Percentiles rank a stretch among this genome's conserved stretches.
Conservation (phyloP, 2,888 invertebrate genomes). For the Philopedon plagiatum region DNA sequence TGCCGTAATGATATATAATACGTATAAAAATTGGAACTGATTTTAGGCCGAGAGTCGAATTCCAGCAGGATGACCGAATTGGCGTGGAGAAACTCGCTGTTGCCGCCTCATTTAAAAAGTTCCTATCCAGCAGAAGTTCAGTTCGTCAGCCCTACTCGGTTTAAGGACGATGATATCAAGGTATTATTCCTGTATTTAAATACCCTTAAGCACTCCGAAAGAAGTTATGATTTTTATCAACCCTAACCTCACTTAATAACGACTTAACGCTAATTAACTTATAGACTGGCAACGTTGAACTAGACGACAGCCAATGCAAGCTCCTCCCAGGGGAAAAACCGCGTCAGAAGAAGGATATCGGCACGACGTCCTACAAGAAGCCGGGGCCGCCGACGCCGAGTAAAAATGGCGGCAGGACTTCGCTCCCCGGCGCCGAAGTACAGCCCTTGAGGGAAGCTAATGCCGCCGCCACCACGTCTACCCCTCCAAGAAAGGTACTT, state of each 20-base stretch:
- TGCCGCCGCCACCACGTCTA: constrained; percentile 59
- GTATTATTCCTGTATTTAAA: constrained; percentile 64
- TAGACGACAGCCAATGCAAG: constrained; percentile 67
- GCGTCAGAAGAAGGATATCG: constrained; percentile 71
- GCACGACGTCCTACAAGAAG: constrained; percentile 84
- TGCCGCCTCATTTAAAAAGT: constrained; percentile 88
- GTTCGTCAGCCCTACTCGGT: constrained; percentile 71
- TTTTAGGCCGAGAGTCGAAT: constrained; percentile 59
- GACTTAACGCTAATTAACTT: no score
- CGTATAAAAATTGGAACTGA: no score
- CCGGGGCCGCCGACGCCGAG: constrained; percentile 91
- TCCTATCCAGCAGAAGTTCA: constrained; percentile 88
- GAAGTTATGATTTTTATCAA: no score
- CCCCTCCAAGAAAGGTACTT: constrained; percentile 71
- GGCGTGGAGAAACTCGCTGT: constrained; percentile 84
- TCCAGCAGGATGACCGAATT: constrained; percentile 77
- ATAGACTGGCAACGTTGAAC: constrained; percentile 62
- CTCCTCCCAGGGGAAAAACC: constrained; percentile 68
- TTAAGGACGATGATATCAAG: constrained; percentile 79
- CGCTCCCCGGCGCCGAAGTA: constrained; percentile 75
- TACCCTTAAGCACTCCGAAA: no score
- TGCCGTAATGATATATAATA: no score
- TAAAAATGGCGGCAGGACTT: constrained; percentile 81
- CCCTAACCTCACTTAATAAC: no score
- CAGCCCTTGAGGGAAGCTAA: constrained; percentile 72